Conservation (phyloP, 2,113 vertebrate species). For the Trematomus loennbergii region DNA sequence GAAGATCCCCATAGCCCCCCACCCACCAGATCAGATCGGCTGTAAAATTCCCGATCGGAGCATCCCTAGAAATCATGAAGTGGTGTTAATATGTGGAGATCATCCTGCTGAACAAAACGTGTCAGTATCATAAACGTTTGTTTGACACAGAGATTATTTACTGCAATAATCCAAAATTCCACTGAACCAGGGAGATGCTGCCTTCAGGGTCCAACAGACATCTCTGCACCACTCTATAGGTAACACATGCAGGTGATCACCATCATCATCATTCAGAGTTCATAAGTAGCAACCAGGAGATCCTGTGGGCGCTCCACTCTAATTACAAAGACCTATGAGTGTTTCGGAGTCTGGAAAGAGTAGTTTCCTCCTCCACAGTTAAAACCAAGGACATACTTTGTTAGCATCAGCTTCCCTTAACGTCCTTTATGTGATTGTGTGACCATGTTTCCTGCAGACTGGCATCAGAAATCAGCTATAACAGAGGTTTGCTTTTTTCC, state of each 20-base stretch:
- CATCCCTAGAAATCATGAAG: too few relatives aligned
- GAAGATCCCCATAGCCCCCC: too few relatives aligned
- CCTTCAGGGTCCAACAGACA: too few relatives aligned
- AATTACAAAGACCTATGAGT: constrained; percentile 10
- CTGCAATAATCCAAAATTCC: too few relatives aligned
- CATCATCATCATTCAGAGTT: constrained; percentile 48
- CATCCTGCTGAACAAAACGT: too few relatives aligned
- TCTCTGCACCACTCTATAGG: background rate
- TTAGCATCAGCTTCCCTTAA: constrained; percentile 19
- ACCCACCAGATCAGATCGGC: too few relatives aligned
- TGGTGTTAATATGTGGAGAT: too few relatives aligned
- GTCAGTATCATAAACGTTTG: too few relatives aligned
- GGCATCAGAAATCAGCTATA: background rate
- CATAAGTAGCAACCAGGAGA: constrained; percentile 23
- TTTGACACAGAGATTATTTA: too few relatives aligned
- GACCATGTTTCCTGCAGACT: constrained; percentile 7
- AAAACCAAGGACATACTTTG: background rate
- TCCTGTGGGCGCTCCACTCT: constrained; percentile 1
- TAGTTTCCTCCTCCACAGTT: background rate
- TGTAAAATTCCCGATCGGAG: too few relatives aligned
- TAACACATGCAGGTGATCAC: constrained; percentile 29
- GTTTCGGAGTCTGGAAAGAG: constrained; percentile 7
- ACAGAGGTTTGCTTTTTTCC: background rate
- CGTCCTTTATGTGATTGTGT: background rate
- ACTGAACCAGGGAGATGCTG: too few relatives aligned